Conservation (phyloP, 2,797 vertebrate genomes). For the Sebastiscus tertius region DNA sequence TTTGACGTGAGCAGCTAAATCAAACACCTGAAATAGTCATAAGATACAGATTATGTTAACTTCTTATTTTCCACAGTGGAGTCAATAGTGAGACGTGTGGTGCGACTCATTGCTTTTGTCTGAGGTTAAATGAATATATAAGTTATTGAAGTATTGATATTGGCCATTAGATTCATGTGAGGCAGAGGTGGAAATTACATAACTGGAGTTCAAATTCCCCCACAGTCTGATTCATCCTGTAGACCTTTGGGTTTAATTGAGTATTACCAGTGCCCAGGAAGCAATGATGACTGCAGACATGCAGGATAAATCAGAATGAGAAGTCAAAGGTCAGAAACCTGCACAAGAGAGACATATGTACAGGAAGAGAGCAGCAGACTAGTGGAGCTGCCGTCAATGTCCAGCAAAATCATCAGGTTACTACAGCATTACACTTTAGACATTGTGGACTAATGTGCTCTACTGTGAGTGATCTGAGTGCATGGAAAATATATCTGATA, state of each 20-base stretch:
- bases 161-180: conserved; percentile 68
- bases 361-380: conserved; percentile 31
- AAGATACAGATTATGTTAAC: neutral
- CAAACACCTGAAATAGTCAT: neutral
- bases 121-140: conserved; percentile 60
- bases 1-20: neutral
- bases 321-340: conserved; percentile 73
- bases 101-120: conserved; percentile 48
- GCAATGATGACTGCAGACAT: conserved; percentile 69
- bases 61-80: neutral
- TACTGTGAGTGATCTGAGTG: neutral
- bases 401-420: conserved; percentile 23
- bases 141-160: conserved; percentile 42
- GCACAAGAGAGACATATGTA: conserved; percentile 72
- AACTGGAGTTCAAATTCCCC: conserved; percentile 46
- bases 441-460: neutral
- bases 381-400: conserved; percentile 25
- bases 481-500: conserved; percentile 18
- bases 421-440: neutral
- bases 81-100: neutral
- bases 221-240: conserved; percentile 57
- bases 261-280: conserved; percentile 65
- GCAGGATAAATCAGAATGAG: conserved; percentile 67
- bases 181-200: conserved; percentile 70
- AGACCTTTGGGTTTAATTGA: conserved; percentile 81